phyloP scores from a whole-genome alignment of 2,797 vertebrate species.

The Hippopotamyrus pictus region DNA sequence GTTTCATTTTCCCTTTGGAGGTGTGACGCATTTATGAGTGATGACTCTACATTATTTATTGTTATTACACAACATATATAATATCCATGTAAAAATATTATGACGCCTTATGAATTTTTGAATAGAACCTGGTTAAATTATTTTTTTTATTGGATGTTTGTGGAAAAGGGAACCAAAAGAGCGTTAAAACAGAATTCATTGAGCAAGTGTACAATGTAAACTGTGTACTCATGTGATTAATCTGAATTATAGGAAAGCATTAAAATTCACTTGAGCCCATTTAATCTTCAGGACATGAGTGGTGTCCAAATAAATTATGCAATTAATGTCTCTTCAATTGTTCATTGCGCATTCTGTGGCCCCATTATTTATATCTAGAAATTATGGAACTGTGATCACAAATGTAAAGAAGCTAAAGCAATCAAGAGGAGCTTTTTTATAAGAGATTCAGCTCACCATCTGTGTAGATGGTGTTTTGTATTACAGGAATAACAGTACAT shows the following conservation, averaged over 20 bases:
- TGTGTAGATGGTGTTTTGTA: not conserved
- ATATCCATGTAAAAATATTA: not conserved
- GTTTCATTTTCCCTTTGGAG: not conserved
- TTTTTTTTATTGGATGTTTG: not conserved
- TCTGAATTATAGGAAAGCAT: not conserved
- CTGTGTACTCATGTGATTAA: not conserved
- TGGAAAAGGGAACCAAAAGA: not conserved
- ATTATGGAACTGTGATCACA: not conserved
- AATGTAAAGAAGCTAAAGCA: not conserved
- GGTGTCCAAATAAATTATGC: not conserved
- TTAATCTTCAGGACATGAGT: not conserved
- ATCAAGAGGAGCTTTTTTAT: not conserved
- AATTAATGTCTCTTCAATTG: not conserved
- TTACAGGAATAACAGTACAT: not conserved
- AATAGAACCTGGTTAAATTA: not conserved
- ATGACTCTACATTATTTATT: slow-evolving; percentile 9
- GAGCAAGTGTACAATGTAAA: not conserved
- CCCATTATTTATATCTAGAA: not conserved
- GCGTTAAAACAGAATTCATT: not conserved
- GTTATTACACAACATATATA: not conserved
- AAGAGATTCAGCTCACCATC: not conserved
- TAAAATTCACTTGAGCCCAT: not conserved
- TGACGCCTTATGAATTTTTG: not conserved
- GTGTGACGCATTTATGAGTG: not conserved
- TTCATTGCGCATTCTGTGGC: not conserved